phyloP scores from a whole-genome alignment of 2,888 invertebrate genomes.

The Sminthurinus aureus region DNA sequence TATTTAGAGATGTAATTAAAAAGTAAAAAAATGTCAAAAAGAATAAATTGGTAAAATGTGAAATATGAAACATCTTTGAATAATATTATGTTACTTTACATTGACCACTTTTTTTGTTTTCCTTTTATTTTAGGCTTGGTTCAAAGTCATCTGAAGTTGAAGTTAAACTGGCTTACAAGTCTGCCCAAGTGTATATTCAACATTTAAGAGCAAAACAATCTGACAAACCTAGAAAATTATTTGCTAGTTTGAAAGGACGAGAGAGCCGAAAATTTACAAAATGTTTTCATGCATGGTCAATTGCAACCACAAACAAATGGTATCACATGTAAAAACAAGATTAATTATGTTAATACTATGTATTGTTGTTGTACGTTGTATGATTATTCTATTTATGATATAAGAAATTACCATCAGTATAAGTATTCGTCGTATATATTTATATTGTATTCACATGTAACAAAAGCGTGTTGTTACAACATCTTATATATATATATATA shows the following conservation, averaged over 20 bases:
- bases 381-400: no score
- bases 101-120: no score
- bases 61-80: no score
- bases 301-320: conserved; percentile 68
- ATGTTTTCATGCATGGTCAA: conserved; percentile 99
- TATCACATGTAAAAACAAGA: background rate
- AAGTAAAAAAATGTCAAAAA: no score
- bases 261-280: conserved; percentile 94
- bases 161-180: conserved; percentile 97
- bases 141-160: conserved; percentile 97
- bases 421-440: no score
- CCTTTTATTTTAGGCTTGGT: conserved; percentile 69
- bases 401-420: background rate
- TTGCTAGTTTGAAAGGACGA: conserved; percentile 93
- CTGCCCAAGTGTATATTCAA: conserved; percentile 98
- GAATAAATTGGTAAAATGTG: no score
- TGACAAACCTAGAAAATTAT: conserved; percentile 86
- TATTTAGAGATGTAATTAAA: no score
- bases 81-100: no score
- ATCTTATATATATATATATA: conserved; percentile 9
- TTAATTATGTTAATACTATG: background rate
- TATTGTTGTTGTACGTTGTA: background rate
- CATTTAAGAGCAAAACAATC: conserved; percentile 96
- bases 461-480: no score
- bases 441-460: no score